Evolutionary conservation across 37 sponge, comb jelly and placozoan genomes (phyloP).

Genomic region (Beroe ovata): DNA sequence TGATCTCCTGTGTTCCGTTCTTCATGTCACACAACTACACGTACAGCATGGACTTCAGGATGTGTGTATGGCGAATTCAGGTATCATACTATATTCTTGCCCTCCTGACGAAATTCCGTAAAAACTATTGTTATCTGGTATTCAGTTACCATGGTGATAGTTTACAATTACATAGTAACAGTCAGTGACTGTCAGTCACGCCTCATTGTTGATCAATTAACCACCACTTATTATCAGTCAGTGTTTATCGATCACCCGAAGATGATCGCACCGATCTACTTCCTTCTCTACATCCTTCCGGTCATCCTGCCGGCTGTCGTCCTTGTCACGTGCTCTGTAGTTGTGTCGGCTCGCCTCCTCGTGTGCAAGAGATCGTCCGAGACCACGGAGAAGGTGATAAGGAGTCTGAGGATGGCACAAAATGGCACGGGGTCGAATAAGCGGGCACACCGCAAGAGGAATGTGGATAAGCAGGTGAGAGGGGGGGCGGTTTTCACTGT

Average conservation of each 20-base stretch:
- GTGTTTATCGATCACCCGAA: background rate
- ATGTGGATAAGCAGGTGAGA: background rate
- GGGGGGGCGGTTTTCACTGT: too few relatives aligned
- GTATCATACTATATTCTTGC: too few relatives aligned
- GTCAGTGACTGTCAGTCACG: too few relatives aligned
- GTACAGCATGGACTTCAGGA: background rate
- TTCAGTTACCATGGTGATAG: too few relatives aligned
- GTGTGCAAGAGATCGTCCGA: background rate
- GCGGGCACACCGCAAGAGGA: background rate
- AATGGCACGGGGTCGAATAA: background rate
- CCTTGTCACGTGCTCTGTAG: constrained; percentile 19
- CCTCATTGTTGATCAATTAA: background rate
- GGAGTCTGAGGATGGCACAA: background rate
- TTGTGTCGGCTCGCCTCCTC: background rate
- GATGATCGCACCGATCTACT: constrained; percentile 2
- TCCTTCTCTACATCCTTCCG: constrained; percentile 36
- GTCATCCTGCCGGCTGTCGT: constrained; percentile 43
- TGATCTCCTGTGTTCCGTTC: constrained; percentile 47
- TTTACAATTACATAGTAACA: too few relatives aligned
- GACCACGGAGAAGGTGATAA: background rate
- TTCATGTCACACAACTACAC: background rate
- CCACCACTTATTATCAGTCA: background rate
- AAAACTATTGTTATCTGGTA: too few relatives aligned
- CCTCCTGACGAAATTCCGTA: too few relatives aligned
- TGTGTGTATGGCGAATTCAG: constrained; percentile 34